phyloP scores from a whole-genome alignment of 2,797 vertebrate genomes.

The Gadopsis bispinosus region DNA sequence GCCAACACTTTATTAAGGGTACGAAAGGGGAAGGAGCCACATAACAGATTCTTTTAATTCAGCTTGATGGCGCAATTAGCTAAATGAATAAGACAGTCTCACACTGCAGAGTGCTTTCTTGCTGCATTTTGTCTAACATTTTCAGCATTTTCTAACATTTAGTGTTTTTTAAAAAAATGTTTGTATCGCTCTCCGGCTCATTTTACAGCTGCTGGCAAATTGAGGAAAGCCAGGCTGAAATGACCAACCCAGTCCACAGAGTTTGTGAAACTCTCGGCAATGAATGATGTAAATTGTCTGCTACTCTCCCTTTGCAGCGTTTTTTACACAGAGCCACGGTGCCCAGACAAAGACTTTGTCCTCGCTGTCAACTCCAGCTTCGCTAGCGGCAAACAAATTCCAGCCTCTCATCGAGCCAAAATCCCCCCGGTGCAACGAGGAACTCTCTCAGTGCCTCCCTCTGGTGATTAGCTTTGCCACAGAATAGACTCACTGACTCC shows the following conservation, averaged over 20 bases:
- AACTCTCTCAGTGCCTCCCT: constrained; percentile 18
- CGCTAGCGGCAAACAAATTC: background rate
- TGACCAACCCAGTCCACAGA: background rate
- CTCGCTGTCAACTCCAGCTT: background rate
- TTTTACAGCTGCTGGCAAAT: background rate
- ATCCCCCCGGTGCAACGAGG: background rate
- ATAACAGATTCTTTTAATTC: background rate
- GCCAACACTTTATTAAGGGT: background rate
- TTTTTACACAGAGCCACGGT: background rate
- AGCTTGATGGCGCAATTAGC: constrained; percentile 17
- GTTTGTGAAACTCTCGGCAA: background rate
- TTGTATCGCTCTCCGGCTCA: background rate
- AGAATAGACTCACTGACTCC: constrained; percentile 15
- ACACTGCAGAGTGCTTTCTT: too few species aligned
- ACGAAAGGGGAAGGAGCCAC: background rate
- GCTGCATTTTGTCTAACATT: background rate
- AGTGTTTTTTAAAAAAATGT: too few species aligned
- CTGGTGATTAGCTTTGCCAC: background rate
- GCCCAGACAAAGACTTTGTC: background rate
- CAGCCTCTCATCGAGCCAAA: background rate
- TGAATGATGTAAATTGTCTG: background rate
- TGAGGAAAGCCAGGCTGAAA: constrained; percentile 5
- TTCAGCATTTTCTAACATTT: too few species aligned
- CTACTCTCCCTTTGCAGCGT: background rate
- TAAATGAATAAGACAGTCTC: background rate